Evolutionary conservation across 2,888 invertebrate species (phyloP).

Genomic region (Oligia strigilis): DNA sequence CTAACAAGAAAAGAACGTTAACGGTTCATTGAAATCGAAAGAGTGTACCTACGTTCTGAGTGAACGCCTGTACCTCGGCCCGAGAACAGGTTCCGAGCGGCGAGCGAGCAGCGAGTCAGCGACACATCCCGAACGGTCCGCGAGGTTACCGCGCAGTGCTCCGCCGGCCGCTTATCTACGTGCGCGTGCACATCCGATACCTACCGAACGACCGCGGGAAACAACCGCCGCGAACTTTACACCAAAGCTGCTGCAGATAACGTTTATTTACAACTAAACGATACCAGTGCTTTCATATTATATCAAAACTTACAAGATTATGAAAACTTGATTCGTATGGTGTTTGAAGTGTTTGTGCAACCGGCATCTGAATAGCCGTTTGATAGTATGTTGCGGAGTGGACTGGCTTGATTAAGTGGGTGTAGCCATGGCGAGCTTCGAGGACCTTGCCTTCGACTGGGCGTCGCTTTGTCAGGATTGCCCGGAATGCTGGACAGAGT

Average conservation of each 20-base stretch:
- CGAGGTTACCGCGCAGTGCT: slow-evolving; percentile 85
- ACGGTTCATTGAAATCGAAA: slow-evolving; percentile 90
- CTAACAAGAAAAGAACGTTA: slow-evolving; percentile 84
- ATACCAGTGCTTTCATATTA: slow-evolving; percentile 59
- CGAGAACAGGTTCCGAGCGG: slow-evolving; percentile 85
- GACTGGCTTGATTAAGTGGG: slow-evolving; percentile 76
- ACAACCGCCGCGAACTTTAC: slow-evolving; percentile 74
- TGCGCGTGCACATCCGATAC: slow-evolving; percentile 80
- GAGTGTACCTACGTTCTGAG: slow-evolving; percentile 76
- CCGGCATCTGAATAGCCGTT: slow-evolving; percentile 67
- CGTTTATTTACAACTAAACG: slow-evolving; percentile 70
- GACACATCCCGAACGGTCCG: slow-evolving; percentile 83
- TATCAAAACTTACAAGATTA: slow-evolving; percentile 49
- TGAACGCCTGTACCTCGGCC: slow-evolving; percentile 77
- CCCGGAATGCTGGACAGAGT: slow-evolving; percentile 91
- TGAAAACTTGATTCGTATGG: slow-evolving; percentile 67
- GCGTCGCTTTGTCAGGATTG: slow-evolving; percentile 91
- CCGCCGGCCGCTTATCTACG: slow-evolving; percentile 83
- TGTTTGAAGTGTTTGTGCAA: slow-evolving; percentile 81
- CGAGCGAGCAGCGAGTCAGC: slow-evolving; percentile 74
- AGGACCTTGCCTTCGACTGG: slow-evolving; percentile 92
- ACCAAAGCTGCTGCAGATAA: slow-evolving; percentile 64
- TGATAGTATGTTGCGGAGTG: slow-evolving; percentile 78
- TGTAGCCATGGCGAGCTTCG: slow-evolving; percentile 91
- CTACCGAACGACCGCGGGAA: slow-evolving; percentile 68